Percentiles rank a stretch among this genome's conserved stretches.
phyloP scores from a whole-genome alignment of 2,797 vertebrate species.

The Stomatorhinus walkeri region DNA sequence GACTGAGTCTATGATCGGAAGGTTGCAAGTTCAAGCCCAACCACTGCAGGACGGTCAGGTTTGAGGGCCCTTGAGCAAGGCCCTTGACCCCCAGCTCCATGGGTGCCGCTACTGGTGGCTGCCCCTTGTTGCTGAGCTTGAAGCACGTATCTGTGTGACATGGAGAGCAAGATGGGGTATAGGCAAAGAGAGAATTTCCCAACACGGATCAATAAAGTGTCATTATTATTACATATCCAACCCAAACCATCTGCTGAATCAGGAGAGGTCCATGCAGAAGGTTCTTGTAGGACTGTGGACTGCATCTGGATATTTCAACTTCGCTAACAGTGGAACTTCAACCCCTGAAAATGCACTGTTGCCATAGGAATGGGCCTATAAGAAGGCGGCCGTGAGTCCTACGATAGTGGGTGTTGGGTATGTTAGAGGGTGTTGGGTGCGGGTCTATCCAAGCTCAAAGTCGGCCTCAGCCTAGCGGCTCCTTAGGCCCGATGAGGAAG shows the following conservation, averaged over 20 bases:
- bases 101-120: not conserved
- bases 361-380: not conserved
- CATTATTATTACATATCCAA: not conserved
- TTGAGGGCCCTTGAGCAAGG: not conserved
- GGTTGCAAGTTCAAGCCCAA: not conserved
- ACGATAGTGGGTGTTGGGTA: not conserved
- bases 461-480: not conserved
- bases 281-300: not conserved
- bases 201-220: not conserved
- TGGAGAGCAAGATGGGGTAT: not conserved
- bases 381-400: not conserved
- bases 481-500: not conserved
- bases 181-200: not conserved
- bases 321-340: not conserved
- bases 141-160: not conserved
- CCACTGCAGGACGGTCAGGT: not conserved
- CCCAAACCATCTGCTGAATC: not conserved
- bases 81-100: not conserved
- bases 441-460: not conserved
- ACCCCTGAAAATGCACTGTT: not conserved
- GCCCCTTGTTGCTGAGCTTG: not conserved
- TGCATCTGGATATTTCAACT: not conserved
- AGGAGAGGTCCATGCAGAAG: not conserved
- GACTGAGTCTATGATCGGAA: not conserved
- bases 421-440: not conserved